Evolutionary conservation across 2,113 vertebrate species (phyloP), one percentile per base, ranked within the genome.

Genomic region (Tapirus terrestris): DNA sequence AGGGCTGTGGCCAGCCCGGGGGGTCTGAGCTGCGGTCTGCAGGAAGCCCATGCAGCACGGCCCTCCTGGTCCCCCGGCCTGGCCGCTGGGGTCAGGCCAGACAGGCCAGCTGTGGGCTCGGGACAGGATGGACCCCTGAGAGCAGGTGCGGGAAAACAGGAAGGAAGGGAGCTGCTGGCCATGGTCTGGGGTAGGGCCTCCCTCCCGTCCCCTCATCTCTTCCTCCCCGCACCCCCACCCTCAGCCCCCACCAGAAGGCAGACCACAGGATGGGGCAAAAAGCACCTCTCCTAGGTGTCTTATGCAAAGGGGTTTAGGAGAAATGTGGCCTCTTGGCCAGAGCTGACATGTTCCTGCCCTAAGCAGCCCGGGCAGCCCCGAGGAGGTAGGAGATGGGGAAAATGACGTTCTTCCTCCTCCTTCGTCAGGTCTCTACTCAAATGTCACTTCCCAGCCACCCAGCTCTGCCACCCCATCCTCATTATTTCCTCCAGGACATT

Each of bases 111-210:
- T 91, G 61, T 23, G 23, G 73, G 80, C 80, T 94, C 0, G 0
- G 67, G 60, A 39, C 61, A 72, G 61, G 73, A 89, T 20, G 39
- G 39, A 18, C 76, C 56, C 58, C 67, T 18, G 63, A 17, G 63
- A 91, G 43, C 0, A 1, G 65, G 58, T 2, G 0, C 39, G 76
- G 89, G 93, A 75, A 96, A 68, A 84, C 85, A 76, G 79, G 88
- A 89, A 94, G 81, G 31, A 67, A 87, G 68, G 79, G 13, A 29
- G 75, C 95, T 65, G 43, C 85, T 68, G 90, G 79, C 73, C 51
- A 6, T 0, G 9, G 83, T 53, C 65, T 76, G 58, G 76, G 58
- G 4, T 27, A 9, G 11, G 58, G 3, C 31, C 77, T 51, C 33
- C 77, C 90, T 79, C 33, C 81, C 9, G 11, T 33, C 3, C 23